These are phyloP conservation scores for Picus viridis DNA, from an alignment of 2,797 vertebrate genomes.

Conservation along the genomic window DNA sequence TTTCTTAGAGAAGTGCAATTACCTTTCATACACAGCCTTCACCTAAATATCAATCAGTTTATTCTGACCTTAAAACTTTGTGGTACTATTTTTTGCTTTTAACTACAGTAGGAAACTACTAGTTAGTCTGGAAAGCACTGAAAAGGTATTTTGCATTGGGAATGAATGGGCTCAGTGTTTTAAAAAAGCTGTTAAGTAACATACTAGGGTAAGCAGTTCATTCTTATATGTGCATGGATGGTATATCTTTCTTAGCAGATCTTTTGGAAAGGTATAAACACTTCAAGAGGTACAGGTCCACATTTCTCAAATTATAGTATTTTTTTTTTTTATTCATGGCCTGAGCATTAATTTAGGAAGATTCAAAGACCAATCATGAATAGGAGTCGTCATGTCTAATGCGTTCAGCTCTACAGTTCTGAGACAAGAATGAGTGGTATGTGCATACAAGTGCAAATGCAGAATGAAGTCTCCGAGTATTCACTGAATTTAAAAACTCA, in stretches of 20 bases:
- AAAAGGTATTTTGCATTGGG: neutral
- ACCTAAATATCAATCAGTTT: neutral
- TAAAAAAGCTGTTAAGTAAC: neutral
- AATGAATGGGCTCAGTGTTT: neutral
- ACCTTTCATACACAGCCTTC: neutral
- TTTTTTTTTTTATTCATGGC: conserved; percentile 3
- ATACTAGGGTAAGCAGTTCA: neutral
- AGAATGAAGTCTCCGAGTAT: neutral
- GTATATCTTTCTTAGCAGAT: neutral
- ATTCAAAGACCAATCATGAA: conserved; percentile 16
- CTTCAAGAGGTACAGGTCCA: neutral
- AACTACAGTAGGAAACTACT: neutral
- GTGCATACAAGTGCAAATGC: conserved; percentile 34
- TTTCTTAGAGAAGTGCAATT: neutral
- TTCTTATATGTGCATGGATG: neutral
- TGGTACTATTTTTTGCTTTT: neutral
- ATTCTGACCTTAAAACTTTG: neutral
- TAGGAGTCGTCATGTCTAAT: conserved; percentile 43
- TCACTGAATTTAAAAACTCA: conserved; percentile 29
- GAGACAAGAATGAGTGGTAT: conserved; percentile 55
- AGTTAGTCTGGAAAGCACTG: neutral
- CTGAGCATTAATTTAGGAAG: conserved; percentile 1
- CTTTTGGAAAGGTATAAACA: neutral
- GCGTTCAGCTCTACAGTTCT: neutral
- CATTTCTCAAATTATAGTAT: neutral